Percentiles rank a stretch among this genome's conserved stretches.
Conservation (phyloP, 1,140 invertebrate species). For the Lordiphosa mommai region DNA sequence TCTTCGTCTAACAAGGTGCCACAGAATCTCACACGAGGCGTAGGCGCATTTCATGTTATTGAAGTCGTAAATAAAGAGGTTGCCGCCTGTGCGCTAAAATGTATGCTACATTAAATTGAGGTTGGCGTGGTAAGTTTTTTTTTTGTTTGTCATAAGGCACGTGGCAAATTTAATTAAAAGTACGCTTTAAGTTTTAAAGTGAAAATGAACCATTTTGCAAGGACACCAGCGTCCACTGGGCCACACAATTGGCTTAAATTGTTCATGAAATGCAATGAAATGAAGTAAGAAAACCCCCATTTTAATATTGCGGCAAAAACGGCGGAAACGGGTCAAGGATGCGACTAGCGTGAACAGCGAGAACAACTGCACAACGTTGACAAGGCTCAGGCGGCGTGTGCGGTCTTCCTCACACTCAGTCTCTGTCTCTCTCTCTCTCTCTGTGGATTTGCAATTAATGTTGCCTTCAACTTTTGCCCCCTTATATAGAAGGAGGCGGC, state of each 20-base stretch:
- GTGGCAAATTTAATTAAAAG: conserved; percentile 65
- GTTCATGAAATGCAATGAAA: conserved; percentile 77
- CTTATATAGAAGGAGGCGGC: not conserved
- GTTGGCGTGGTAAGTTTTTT: conserved; percentile 65
- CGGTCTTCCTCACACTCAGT: not conserved
- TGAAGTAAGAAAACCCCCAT: conserved; percentile 73
- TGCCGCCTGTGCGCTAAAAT: conserved; percentile 30
- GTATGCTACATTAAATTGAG: conserved; percentile 71
- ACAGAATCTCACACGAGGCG: conserved; percentile 1
- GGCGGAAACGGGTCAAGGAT: conserved; percentile 67
- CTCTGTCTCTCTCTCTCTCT: conserved; percentile 26
- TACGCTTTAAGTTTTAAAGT: conserved; percentile 1
- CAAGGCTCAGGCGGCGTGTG: conserved; percentile 32
- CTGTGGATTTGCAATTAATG: conserved; percentile 75
- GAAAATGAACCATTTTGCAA: conserved; percentile 51
- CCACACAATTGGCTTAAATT: conserved; percentile 73
- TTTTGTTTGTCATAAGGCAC: no score
- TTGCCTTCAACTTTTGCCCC: conserved; percentile 71
- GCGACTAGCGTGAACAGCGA: conserved; percentile 20
- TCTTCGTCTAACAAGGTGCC: not conserved
- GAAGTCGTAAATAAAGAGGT: conserved; percentile 73
- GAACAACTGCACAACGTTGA: conserved; percentile 35
- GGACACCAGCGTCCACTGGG: conserved; percentile 34
- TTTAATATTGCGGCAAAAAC: conserved; percentile 65
- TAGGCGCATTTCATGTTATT: conserved; percentile 55